phyloP scores from a whole-genome alignment of 2,797 vertebrate genomes.

The Falco columbarius region DNA sequence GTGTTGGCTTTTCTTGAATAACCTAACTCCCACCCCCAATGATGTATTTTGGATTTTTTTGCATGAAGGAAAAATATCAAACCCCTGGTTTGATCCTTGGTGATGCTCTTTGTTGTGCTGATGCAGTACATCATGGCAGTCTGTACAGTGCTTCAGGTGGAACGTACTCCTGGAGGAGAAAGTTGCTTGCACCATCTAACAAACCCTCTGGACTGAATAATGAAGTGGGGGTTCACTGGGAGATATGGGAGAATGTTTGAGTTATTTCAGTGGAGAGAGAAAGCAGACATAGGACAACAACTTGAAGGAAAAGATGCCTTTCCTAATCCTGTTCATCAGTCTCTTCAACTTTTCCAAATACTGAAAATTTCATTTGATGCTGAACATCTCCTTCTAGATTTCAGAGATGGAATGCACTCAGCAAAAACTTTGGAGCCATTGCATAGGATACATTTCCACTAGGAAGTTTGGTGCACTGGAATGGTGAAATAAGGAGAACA shows the following conservation, averaged over 20 bases:
- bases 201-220: background rate
- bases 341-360: background rate
- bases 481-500: background rate
- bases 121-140: background rate
- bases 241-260: background rate
- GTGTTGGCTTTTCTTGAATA: background rate
- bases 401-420: background rate
- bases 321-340: background rate
- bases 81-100: background rate
- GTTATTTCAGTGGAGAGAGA: background rate
- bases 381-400: background rate
- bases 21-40: background rate
- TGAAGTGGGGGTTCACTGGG: rapidly evolving
- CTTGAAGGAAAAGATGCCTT: background rate
- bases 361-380: background rate
- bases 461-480: background rate
- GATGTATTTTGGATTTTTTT: background rate
- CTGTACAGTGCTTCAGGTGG: background rate
- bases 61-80: background rate
- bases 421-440: background rate
- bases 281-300: background rate
- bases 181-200: background rate
- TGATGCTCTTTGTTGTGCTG: background rate
- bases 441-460: background rate
- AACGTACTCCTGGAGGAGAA: background rate